Evolutionary conservation across 2,113 vertebrate genomes (phyloP).

Genomic region (Arizona elegans): DNA sequence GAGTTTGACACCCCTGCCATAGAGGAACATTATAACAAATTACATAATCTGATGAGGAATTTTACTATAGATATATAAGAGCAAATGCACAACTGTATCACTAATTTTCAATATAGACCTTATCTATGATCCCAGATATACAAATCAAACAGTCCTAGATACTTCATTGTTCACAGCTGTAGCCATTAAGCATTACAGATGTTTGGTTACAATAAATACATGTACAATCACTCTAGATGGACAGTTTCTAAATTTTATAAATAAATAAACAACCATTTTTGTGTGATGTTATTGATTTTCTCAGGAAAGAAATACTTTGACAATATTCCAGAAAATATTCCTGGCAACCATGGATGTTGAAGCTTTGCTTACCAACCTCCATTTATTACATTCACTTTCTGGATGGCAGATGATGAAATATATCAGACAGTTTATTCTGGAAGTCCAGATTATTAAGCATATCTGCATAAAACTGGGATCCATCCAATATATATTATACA

Average conservation of each 20-base stretch:
- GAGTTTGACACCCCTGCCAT: neutral
- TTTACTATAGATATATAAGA: neutral
- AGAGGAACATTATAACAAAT: neutral
- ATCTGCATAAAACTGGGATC: neutral
- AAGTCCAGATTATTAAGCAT: neutral
- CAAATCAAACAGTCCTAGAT: neutral
- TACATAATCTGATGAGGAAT: neutral
- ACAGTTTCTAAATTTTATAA: no score
- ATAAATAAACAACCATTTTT: neutral
- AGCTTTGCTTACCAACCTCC: neutral
- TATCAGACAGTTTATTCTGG: neutral
- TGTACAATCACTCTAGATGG: no score
- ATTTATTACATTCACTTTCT: neutral
- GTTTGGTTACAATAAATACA: neutral
- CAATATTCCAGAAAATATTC: neutral
- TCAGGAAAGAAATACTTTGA: neutral
- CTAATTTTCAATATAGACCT: neutral
- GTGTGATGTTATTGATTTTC: neutral
- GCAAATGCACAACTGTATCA: neutral
- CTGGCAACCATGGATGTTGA: neutral
- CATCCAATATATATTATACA: neutral
- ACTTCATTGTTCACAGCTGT: neutral
- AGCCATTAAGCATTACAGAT: neutral
- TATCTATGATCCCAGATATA: neutral
- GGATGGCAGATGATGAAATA: neutral